Base-by-base conservation (phyloP, 2,888 invertebrate species). In the Nezara viridula region DNA sequence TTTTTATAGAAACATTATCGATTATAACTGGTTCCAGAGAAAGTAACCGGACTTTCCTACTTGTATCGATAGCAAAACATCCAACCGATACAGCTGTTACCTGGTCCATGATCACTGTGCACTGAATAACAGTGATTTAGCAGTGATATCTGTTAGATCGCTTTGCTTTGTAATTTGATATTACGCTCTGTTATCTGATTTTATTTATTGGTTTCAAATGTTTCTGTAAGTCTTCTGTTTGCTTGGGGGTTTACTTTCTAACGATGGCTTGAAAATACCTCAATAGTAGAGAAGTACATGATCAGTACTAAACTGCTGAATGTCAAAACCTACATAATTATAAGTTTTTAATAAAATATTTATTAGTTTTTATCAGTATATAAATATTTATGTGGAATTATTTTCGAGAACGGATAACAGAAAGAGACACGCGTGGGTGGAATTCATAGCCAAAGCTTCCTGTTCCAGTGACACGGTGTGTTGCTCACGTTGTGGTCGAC, bases 11-110 rank as follows among this genome's bases (percentile, higher is more conserved):
- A 73, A 73, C 66, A 32, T 73, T 73, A 37, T 73, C 66, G 32
- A 73, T 73, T 73, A 37, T 73, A 32, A 73, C 66, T 37, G 66
- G 66, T 73, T 37, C 10, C 19, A 73, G 66, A 73, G 66, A 73
- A 73, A 73, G 66, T 32, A 19, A 19, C 19, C 19, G 66, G 66
- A 73, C 66, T 73, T 73, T 73, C 66, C 66, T 37, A 3, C 32
- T 6, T 21, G 9, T 4, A 60, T 73, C 37, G 66, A 37, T 73
- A 37, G 66, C 37, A 73, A 19, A 73, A 37, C 66, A 37, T 73
- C 37, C 19, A 73, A 73, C 37, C 66, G 66, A 37, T 21, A 37
- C 19, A 73, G 37, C 6, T 19, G 66, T 37, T 73, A 14, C 37
- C 32, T 7, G 7, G 32, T 19, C 32, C 27, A 6, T 73, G 66